Base-by-base conservation (phyloP, 2,888 invertebrate species). In the Deroplatys truncata region DNA sequence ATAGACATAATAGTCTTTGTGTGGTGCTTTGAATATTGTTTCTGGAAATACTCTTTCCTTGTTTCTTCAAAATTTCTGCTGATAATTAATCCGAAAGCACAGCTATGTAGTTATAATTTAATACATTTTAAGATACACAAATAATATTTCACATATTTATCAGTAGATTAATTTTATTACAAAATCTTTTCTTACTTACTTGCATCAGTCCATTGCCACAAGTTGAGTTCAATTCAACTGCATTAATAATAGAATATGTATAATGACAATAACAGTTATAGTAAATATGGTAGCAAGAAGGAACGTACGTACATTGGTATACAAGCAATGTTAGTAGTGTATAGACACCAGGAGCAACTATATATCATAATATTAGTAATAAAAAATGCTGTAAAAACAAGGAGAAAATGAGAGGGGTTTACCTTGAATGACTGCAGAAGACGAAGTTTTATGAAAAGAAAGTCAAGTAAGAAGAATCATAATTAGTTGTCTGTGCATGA, bases 391-490 rank as follows among this genome's bases (percentile, higher is more conserved):
- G 89, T 88, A 88, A 89, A 89, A 88, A 89, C 85, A 72, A 84
- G 89, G 88, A 89, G 88, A 90, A 90, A 90, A 87, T 88, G 87
- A 86, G 43, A 72, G 56, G 56, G 56, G 89, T 90, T 91, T 91
- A 91, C 91, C 91, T 91, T 90, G 91, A 91, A 91, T 89, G 91
- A 91, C 91, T 91, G 91, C 91, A 91, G 90, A 89, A 87, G 91
- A 91, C 89, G 89, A 89, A 90, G 90, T 88, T 90, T 90, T 90
- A 89, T 90, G 90, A 90, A 91, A 91, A 91, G 90, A 90, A 91
- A 91, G 90, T 89, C 90, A 90, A 91, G 89, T 89, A 90, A 90
- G 89, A 90, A 90, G 85, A 90, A 89, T 90, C 82, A 90, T 89
- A 86, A 90, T 87, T 90, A 89, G 89, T 90, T 89, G 91, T 90